Conservation (phyloP, 1,140 invertebrate species). For the Diabrotica undecimpunctata region DNA sequence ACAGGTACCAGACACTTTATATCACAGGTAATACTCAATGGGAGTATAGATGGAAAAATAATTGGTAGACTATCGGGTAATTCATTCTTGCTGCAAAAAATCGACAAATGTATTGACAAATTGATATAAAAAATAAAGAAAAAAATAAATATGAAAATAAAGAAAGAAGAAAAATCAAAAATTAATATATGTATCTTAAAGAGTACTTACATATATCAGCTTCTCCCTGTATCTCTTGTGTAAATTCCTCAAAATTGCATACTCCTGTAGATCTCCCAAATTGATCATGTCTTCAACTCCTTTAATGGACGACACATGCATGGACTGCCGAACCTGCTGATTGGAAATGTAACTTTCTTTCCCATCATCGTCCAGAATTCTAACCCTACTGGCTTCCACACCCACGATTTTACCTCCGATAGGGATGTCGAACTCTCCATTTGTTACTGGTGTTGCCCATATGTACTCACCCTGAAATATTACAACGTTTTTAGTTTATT, state of each 20-base stretch:
- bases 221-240: constrained; percentile 84
- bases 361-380: constrained; percentile 76
- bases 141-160: too few relatives aligned
- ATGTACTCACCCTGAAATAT: constrained; percentile 73
- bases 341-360: constrained; percentile 57
- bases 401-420: constrained; percentile 77
- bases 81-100: too few relatives aligned
- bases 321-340: constrained; percentile 67
- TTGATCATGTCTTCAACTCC: constrained; percentile 94
- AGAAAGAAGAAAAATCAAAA: too few relatives aligned
- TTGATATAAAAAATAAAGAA: too few relatives aligned
- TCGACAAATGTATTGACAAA: too few relatives aligned
- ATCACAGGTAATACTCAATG: too few relatives aligned
- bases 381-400: constrained; percentile 71
- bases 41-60: too few relatives aligned
- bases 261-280: constrained; percentile 87
- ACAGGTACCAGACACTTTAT: too few relatives aligned
- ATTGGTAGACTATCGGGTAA: too few relatives aligned
- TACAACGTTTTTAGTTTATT: neutral
- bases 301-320: constrained; percentile 80
- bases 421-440: constrained; percentile 76
- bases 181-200: too few relatives aligned
- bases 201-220: constrained; percentile 73
- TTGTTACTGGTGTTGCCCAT: constrained; percentile 74
- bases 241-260: constrained; percentile 89